Evolutionary conservation across 2,888 invertebrate species (phyloP), one percentile per base, ranked within the genome.

Genomic region (Hyposoter didymator): DNA sequence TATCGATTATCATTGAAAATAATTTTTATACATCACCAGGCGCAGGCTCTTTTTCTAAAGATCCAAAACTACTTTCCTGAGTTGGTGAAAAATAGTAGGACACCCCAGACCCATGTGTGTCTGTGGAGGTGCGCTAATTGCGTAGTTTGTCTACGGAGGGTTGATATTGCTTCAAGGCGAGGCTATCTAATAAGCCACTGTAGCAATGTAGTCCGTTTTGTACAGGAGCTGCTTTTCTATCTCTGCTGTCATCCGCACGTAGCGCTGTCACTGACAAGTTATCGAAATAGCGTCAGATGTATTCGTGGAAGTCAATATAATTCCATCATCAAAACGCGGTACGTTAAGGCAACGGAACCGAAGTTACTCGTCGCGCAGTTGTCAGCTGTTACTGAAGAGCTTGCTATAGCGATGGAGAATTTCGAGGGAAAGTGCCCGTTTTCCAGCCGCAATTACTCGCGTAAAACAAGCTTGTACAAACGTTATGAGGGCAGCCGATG

Each of bases 311-410:
- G 76, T 47, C 59, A 22, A 67, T 59, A 59, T 59, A 59, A 59
- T 59, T 72, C 19, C 35, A 55, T 55, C 1, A 49, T 28, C 55
- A 64, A 80, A 70, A 35, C 22, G 52, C 12, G 64, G 17, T 55
- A 70, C n/a, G 45, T 32, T 12, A 35, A 55, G 62, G 19, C 45
- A 45, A 32, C 55, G 62, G 59, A 45, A 69, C 49, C 74, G 52
- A 79, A 75, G 70, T 78, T 67, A 78, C 81, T 78, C 67, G 84
- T 67, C 72, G 76, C 72, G 76, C 59, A 66, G 45, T 76, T 55
- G 73, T 67, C 67, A 43, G 49, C 73, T 81, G 67, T 66, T 76
- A 70, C 62, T 19, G 84, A 64, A 28, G 59, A 84, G 84, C 8
- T 59, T 78, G 49, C 45, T 45, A 28, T 28, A 43, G 75, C 22